Evolutionary conservation across 2,797 vertebrate genomes (phyloP), one percentile per base, ranked within the genome.

Genomic region (Xenentodon cancila): DNA sequence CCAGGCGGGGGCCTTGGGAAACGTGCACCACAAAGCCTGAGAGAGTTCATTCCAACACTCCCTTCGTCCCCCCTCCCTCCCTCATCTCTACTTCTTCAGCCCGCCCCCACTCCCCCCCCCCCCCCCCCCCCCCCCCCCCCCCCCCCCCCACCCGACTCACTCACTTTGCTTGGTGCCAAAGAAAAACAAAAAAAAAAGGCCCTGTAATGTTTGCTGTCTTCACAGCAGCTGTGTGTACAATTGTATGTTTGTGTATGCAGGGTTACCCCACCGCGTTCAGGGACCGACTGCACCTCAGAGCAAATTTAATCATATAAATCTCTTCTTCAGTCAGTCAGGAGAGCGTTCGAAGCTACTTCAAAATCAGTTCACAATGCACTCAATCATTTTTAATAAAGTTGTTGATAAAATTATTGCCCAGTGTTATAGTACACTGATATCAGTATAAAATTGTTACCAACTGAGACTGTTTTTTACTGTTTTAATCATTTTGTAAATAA

Each of bases 1-100:
- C 96, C 96, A 95, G 95, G 92, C 94, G 88, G 92, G 92, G 96
- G 96, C 96, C 96, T 96, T 96, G 96, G 96, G 96, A 97, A 97
- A 95, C 86, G 92, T 93, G 74, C 94, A 95, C 91, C 94, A 96
- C 96, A 96, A 97, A 97, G 95, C 96, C 96, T 96, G 95, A 94
- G 96, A 97, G 96, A 97, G 96, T 97, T 97, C 96, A 96, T 96
- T 96, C 93, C 79, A 93, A 81, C 85, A 84, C 90, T 88, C 94
- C 69, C 59, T 57, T 42, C 63, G 25, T 25, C 25, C 72, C 79
- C 59, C 55, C 37, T 60, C 68, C 54, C 56, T 68, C 72, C 75
- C 82, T 80, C 85, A 81, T 89, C 84, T 76, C 84, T 73, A 57
- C 86, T 87, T 81, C 82, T 82, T 87, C 60, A 81, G 71, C 84